Evolutionary conservation across 2,888 invertebrate species (phyloP), one percentile per base, ranked within the genome.

Genomic region (Dascillus cervinus): DNA sequence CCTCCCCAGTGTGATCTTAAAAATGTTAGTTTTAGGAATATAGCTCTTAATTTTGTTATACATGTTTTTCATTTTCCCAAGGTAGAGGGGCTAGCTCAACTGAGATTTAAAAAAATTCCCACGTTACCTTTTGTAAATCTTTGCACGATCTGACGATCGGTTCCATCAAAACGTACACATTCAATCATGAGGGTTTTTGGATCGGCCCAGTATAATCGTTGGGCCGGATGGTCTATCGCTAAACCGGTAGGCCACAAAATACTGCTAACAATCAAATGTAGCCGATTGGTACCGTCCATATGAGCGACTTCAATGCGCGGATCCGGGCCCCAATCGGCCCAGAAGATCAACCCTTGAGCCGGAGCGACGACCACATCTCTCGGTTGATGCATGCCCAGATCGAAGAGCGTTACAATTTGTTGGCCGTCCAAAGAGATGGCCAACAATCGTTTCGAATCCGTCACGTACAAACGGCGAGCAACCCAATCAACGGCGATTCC

Each of bases 151-250:
- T 72, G 70, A 21, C 84, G 69, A 49, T 78, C 79, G 29, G 69
- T 67, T 37, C 88, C 88, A 57, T 82, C 79, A 11, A 82, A 62
- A 9, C 70, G 66, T 28, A 78, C 71, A 22, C 77, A 77, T 62
- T 85, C 83, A 34, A 89, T 72, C 11, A 77, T 73, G 46, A 74
- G 73, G 44, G 76, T 73, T 60, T 86, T 85, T n/a, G 78, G 75
- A 66, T 91, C 91, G 6, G 82, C 76, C 82, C 86, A 87, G 69
- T 89, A 90, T 3, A 91, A 61, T 3, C 89, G 68, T n/a, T 69
- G 66, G 0, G 80, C 79, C 1, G 83, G 75, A 56, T 77, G 73
- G 62, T 85, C 84, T 31, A 89, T 70, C 3, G 87, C 78, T 24
- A 90, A 69, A 44, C 87, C 83, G 3, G 76, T 73, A 1, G 85